Evolutionary conservation across 1,140 invertebrate genomes (phyloP), one percentile per base, ranked within the genome.

Genomic region (Chironomus tepperi): DNA sequence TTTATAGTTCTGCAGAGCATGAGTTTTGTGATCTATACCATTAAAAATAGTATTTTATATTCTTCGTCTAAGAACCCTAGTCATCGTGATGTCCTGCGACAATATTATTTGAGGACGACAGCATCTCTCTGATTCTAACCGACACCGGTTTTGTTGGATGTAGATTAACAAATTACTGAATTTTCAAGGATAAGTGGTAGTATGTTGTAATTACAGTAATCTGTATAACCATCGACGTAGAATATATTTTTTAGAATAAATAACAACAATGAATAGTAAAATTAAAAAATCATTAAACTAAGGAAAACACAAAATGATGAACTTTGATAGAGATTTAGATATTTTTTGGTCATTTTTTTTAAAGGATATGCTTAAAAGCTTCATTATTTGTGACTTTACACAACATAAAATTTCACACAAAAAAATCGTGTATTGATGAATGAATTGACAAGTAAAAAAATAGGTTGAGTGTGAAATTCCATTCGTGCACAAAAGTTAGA

Each of bases 241-340:
- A 57, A n/a, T 12, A n/a, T 57, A n/a, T 5, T 57, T 57, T 57
- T n/a, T 57, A 57, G 47, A 57, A 57, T 57, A 57, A 57, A 57
- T 57, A 57, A 57, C 47, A 57, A 57, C 47, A 57, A 57, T 57
- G 47, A 57, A 57, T 57, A 57, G 47, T 57, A 57, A 57, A 57
- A 57, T 57, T 57, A 57, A 57, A 57, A 34, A 57, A n/a, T 57
- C 12, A n/a, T 57, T 57, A 57, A 57, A 57, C 47, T 57, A 57
- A 57, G 47, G 47, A 57, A 57, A 57, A 57, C 47, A 57, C 47
- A 57, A 57, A 57, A 57, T 57, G 12, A 57, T 57, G 47, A 57
- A 15, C 24, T 34, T 57, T 5, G 47, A 15, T 57, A 57, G 47
- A 57, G 12, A 57, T 57, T 15, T 57, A 57, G 47, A 57, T 57